Percentiles rank a stretch among this genome's conserved stretches.
Conservation (phyloP, 2,113 vertebrate genomes). For the Talpa occidentalis region DNA sequence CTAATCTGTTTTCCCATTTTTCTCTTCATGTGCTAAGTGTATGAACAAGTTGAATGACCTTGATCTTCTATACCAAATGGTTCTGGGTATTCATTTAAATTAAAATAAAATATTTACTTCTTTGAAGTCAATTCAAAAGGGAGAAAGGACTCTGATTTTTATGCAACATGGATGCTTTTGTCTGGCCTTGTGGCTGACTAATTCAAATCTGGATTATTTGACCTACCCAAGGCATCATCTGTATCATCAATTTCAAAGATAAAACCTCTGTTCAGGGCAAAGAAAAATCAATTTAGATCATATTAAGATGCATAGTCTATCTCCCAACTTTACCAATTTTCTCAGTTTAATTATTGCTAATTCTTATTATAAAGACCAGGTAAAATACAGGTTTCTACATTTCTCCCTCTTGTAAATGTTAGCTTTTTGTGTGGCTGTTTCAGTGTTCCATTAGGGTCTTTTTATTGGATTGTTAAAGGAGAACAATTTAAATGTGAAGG, state of each 20-base stretch:
- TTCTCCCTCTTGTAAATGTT: neutral
- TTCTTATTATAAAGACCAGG: neutral
- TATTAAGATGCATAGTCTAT: neutral
- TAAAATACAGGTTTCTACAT: neutral
- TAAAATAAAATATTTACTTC: slow-evolving; percentile 46
- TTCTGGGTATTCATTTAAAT: slow-evolving; percentile 45
- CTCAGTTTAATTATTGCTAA: neutral
- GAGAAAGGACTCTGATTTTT: slow-evolving; percentile 41
- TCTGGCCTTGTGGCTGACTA: slow-evolving; percentile 23
- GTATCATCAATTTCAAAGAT: slow-evolving; percentile 1
- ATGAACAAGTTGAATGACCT: neutral
- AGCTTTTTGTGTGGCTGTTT: neutral
- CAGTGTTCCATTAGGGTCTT: neutral
- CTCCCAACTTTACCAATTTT: neutral
- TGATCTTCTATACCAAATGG: neutral
- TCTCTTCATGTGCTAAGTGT: neutral
- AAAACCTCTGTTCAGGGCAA: neutral
- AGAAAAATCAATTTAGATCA: neutral
- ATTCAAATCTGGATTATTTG: slow-evolving; percentile 49
- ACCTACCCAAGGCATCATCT: neutral
- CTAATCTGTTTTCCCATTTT: neutral
- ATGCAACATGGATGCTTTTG: slow-evolving; percentile 20
- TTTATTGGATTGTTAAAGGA: neutral
- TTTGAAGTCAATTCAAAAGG: slow-evolving; percentile 22
- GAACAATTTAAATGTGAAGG: neutral